Conservation (phyloP, 2,113 vertebrate species). For the Oostethus manadensis region DNA sequence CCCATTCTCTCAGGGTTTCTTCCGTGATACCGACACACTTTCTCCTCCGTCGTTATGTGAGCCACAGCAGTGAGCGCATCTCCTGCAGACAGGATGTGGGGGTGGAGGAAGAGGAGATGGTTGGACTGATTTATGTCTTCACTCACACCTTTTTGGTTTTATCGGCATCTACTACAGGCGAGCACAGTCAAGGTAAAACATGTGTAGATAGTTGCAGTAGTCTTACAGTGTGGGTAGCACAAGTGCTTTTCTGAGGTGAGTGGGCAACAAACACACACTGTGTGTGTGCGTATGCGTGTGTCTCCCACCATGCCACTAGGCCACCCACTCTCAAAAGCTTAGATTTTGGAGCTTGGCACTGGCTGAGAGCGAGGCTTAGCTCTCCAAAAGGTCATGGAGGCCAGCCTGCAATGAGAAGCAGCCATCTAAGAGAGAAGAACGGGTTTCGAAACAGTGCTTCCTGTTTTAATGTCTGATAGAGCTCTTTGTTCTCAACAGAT, state of each 20-base stretch:
- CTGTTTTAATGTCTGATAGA: constrained; percentile 30
- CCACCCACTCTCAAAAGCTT: constrained; percentile 60
- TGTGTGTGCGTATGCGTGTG: constrained; percentile 14
- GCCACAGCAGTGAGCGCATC: constrained; percentile 36
- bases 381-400: constrained; percentile 19
- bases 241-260: constrained; percentile 47
- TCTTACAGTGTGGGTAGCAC: constrained; percentile 35
- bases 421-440: constrained; percentile 25
- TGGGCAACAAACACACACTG: constrained; percentile 33
- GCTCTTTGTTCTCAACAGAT: constrained; percentile 46
- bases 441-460: constrained; percentile 35
- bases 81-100: constrained; percentile 51
- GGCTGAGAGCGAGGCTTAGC: constrained; percentile 54
- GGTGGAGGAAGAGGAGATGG: constrained; percentile 39
- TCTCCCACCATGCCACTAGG: constrained; percentile 42
- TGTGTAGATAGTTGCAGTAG: not conserved
- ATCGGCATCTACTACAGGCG: constrained; percentile 17
- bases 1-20: constrained; percentile 19
- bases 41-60: constrained; percentile 28
- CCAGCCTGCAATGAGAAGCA: not conserved
- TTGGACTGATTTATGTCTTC: constrained; percentile 48
- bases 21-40: constrained; percentile 26
- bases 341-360: constrained; percentile 62
- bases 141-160: constrained; percentile 36
- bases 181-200: constrained; percentile 10